Evolutionary conservation across 2,888 invertebrate genomes (phyloP), one percentile per base, ranked within the genome.

Genomic region (Rhagonycha lutea): DNA sequence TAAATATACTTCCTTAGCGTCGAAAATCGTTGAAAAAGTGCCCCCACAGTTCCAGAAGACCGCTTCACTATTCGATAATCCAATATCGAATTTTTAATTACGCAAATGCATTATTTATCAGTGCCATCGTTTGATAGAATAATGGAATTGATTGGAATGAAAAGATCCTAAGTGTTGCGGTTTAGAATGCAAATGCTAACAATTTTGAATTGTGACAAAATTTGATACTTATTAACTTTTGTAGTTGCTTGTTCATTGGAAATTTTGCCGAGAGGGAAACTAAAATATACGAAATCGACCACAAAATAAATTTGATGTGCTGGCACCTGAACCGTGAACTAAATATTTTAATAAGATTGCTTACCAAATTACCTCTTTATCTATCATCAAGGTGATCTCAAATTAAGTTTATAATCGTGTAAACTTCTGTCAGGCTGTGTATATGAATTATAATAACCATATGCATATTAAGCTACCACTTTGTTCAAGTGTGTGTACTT

Each of bases 371-470:
- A 69, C 69, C 72, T 69, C 72, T 77, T 72, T 76, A 75, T 80
- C 79, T 68, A 73, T 81, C 80, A 75, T n/a, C 74, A 68, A 79
- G 81, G 79, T 80, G 79, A 78, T 81, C 71, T 67, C 29, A 77
- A 74, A 77, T 70, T 23, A 68, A 75, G 71, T 73, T 73, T 78
- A 75, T 70, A 73, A 71, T 74, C 73, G 61, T 69, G 78, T 78
- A 78, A 78, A 78, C 78, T 75, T 74, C 29, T 75, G 78, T 72
- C 78, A 78, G 78, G 63, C 75, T 72, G 47, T 47, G 71, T 74
- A 76, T 80, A 81, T 82, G 81, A 82, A 81, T 81, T 82, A 82
- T 81, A 82, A 82, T 82, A 82, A 82, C 81, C 82, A 82, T 81
- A 80, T 82, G 82, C 80, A 80, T 81, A 47, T 47, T 81, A 78